Conservation (phyloP, 2,888 invertebrate species). For the Sepiola atlantica region DNA sequence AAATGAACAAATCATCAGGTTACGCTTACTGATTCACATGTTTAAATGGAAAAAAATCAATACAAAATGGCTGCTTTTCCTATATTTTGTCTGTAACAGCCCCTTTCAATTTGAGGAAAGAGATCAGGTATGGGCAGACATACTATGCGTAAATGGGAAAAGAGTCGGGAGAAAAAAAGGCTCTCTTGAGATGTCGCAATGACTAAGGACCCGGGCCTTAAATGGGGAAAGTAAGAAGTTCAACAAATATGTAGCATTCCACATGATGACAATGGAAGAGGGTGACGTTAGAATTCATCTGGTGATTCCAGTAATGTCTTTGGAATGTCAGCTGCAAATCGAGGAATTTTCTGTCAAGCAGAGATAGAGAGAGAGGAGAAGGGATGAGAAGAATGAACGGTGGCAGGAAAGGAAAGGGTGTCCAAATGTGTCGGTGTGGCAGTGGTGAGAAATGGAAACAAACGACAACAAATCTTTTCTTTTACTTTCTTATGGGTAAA, state of each 20-base stretch:
- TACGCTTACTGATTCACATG: not conserved
- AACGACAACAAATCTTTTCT: not conserved
- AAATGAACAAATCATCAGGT: no score
- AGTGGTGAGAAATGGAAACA: not conserved
- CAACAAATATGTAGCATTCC: not conserved
- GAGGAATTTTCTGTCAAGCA: not conserved
- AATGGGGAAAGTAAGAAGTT: not conserved
- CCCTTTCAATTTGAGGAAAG: not conserved
- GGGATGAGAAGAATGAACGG: not conserved
- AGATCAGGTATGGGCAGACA: not conserved
- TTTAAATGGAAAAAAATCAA: not conserved
- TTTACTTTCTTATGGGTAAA: not conserved
- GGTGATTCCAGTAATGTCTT: not conserved
- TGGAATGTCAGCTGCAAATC: not conserved
- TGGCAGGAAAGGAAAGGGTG: no score
- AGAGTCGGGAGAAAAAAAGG: not conserved
- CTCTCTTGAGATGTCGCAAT: not conserved
- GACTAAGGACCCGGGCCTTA: not conserved
- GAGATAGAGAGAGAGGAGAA: not conserved
- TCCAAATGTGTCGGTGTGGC: not conserved
- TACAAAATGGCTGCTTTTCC: not conserved
- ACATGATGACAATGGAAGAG: slow-evolving; percentile 6
- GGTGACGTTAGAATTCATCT: not conserved
- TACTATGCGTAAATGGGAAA: not conserved
- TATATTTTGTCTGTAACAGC: not conserved